Evolutionary conservation across 2,888 invertebrate species (phyloP).

Genomic region (Apeira syringaria): DNA sequence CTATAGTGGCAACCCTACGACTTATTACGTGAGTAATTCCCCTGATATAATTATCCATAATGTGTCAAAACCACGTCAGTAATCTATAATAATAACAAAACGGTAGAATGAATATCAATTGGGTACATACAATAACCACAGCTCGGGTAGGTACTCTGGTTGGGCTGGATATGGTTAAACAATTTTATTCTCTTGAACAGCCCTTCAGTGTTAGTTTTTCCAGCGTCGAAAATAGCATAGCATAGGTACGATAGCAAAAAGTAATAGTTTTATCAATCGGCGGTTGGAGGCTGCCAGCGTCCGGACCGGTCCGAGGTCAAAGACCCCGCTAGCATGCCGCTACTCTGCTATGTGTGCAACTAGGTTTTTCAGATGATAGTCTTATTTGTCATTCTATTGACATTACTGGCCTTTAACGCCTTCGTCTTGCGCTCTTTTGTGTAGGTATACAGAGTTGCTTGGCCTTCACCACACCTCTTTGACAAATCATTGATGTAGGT

Average conservation of each 20-base stretch:
- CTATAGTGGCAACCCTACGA: too few relatives aligned
- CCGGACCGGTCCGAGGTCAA: conserved; percentile 70
- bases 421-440: conserved; percentile 18
- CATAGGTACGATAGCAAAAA: conserved; percentile 50
- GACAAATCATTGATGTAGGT: conserved; percentile 1
- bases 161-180: background rate
- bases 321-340: conserved; percentile 60
- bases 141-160: too few relatives aligned
- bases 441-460: conserved; percentile 1
- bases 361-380: conserved; percentile 58
- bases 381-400: conserved; percentile 45
- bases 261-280: conserved; percentile 48
- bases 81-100: too few relatives aligned
- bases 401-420: conserved; percentile 25
- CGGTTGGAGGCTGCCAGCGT: conserved; percentile 35
- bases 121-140: too few relatives aligned
- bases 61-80: too few relatives aligned
- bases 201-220: conserved; percentile 13
- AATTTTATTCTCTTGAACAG: conserved; percentile 5
- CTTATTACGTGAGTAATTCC: too few relatives aligned
- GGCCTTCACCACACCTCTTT: conserved; percentile 15
- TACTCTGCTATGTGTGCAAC: conserved; percentile 55
- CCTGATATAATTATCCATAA: too few relatives aligned
- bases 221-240: conserved; percentile 16
- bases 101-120: too few relatives aligned